A percentile compares a stretch with the other conserved stretches of the same genome.
These are phyloP conservation scores for Eupsilia transversa DNA, from an alignment of 2,888 invertebrate species.

Conservation along the genomic window DNA sequence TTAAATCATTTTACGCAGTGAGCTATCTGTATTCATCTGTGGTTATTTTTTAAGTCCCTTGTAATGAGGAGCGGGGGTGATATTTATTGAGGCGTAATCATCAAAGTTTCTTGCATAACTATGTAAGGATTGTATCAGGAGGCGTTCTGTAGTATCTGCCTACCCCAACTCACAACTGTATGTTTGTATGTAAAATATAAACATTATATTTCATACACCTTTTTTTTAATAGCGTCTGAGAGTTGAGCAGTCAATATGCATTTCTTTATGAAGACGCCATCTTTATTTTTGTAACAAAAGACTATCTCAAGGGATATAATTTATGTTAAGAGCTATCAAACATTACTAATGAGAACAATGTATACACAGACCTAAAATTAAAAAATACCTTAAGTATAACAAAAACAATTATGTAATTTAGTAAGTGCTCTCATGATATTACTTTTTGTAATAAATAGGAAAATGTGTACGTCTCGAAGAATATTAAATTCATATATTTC, in stretches of 20 bases:
- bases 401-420: not conserved
- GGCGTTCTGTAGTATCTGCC: not conserved
- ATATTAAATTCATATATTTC: conserved; percentile 7
- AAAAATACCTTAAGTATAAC: not conserved
- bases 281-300: not conserved
- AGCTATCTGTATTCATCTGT: too few relatives aligned
- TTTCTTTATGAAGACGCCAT: not conserved
- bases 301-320: not conserved
- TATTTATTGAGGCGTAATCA: not conserved
- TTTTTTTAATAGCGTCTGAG: not conserved
- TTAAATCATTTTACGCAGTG: too few relatives aligned
- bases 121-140: not conserved
- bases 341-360: not conserved
- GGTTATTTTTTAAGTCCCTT: too few relatives aligned
- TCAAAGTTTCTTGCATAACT: too few relatives aligned
- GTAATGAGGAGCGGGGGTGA: too few relatives aligned
- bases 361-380: not conserved
- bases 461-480: not conserved
- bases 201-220: too few relatives aligned
- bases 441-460: not conserved
- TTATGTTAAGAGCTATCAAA: not conserved
- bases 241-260: not conserved
- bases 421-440: not conserved
- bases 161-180: not conserved
- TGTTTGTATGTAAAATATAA: not conserved